These are phyloP conservation scores for Gobius niger DNA, from an alignment of 2,113 vertebrate species.

Conservation along the genomic window DNA sequence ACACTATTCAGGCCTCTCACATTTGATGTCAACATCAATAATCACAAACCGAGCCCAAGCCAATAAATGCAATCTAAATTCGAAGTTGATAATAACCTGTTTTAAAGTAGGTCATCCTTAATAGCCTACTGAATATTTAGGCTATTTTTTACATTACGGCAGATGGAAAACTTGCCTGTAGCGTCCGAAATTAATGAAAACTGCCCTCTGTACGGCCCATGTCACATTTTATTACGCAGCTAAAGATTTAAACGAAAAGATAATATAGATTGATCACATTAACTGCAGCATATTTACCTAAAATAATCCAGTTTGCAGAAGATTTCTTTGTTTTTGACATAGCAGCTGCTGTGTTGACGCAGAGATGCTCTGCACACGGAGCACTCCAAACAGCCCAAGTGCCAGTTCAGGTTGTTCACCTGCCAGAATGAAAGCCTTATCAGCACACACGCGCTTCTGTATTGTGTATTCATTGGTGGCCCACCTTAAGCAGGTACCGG, in stretches of 20 bases:
- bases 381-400: constrained; percentile 89
- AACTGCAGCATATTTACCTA: constrained; percentile 77
- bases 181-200: too few relatives aligned
- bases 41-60: too few relatives aligned
- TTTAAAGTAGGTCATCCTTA: too few relatives aligned
- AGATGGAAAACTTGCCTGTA: too few relatives aligned
- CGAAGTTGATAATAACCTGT: too few relatives aligned
- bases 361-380: constrained; percentile 90
- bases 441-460: background rate
- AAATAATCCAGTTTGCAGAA: constrained; percentile 97
- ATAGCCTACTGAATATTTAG: too few relatives aligned
- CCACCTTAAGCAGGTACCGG: constrained; percentile 72
- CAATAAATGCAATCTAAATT: too few relatives aligned
- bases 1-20: too few relatives aligned
- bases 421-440: constrained; percentile 49
- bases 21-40: too few relatives aligned
- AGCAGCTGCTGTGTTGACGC: constrained; percentile 92
- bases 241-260: background rate
- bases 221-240: too few relatives aligned
- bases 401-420: constrained; percentile 96
- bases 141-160: too few relatives aligned
- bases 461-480: background rate
- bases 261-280: background rate
- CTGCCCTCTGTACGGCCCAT: too few relatives aligned
- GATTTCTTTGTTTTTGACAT: constrained; percentile 94